Conservation (phyloP, 2,797 vertebrate genomes). For the Pseudotriccus pelzelni region DNA sequence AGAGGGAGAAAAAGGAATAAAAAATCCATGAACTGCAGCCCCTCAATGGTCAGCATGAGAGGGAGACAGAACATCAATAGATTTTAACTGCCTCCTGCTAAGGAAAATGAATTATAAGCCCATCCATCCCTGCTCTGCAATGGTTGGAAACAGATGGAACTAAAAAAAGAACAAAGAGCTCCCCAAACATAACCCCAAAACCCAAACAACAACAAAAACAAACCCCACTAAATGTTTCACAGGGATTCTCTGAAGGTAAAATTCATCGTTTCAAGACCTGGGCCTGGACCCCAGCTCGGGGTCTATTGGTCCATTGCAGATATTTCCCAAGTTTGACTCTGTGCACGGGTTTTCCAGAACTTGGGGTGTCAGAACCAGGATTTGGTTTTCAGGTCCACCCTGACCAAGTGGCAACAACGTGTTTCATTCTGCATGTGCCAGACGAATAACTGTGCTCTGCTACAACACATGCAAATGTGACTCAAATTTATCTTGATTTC, state of each 20-base stretch:
- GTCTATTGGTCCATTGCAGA: not conserved
- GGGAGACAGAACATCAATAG: not conserved
- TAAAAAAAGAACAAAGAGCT: not conserved
- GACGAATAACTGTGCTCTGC: not conserved
- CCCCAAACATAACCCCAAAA: not conserved
- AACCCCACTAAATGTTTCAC: not conserved
- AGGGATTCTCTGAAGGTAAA: not conserved
- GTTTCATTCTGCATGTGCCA: not conserved
- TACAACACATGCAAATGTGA: not conserved
- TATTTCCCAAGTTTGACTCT: not conserved
- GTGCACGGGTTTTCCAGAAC: not conserved
- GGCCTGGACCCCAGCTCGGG: not conserved
- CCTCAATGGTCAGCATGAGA: not conserved
- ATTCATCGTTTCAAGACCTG: not conserved
- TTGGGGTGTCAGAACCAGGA: not conserved
- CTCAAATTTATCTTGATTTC: not conserved
- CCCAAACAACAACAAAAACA: not conserved
- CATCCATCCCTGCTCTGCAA: not conserved
- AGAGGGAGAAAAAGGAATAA: not conserved
- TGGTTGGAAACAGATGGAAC: not conserved
- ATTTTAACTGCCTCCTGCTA: not conserved
- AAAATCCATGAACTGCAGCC: not conserved
- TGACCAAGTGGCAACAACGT: fast-evolving
- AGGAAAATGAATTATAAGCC: not conserved
- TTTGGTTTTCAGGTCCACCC: not conserved